Percentiles rank a stretch among this genome's conserved stretches.
phyloP scores from a whole-genome alignment of 2,888 invertebrate genomes.

The Tachystola acroxantha region DNA sequence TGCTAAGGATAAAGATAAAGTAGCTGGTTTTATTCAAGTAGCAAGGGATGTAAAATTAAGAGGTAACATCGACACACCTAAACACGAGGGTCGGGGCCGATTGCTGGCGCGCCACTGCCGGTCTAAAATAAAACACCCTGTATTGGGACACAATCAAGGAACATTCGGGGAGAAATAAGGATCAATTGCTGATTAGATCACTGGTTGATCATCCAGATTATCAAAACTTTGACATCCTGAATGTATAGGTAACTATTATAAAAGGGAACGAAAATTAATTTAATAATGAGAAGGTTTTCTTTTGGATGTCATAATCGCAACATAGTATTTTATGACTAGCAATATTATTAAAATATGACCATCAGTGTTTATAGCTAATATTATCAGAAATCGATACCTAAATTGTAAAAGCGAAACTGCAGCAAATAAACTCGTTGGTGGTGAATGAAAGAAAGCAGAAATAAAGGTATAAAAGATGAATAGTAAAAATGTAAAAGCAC shows the following conservation, averaged over 20 bases:
- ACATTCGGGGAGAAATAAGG: slow-evolving; percentile 24
- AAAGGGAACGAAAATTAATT: no score
- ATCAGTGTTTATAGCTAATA: no score
- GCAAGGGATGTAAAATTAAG: slow-evolving; percentile 48
- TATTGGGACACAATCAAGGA: slow-evolving; percentile 58
- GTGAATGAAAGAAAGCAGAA: slow-evolving; percentile 2
- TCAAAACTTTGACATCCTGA: no score
- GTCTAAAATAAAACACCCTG: slow-evolving; percentile 76
- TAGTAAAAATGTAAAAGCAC: slow-evolving; percentile 14
- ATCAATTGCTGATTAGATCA: slow-evolving; percentile 15
- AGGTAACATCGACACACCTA: slow-evolving; percentile 79
- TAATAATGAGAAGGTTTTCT: no score
- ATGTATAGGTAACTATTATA: no score
- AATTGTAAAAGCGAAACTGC: not conserved
- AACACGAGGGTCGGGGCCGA: slow-evolving; percentile 77
- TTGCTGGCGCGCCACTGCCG: slow-evolving; percentile 78
- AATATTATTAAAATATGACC: no score
- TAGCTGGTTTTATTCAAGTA: slow-evolving; percentile 54
- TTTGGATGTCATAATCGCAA: no score
- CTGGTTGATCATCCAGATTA: slow-evolving; percentile 20
- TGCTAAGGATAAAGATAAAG: no score
- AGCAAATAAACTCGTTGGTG: not conserved
- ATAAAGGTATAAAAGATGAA: slow-evolving; percentile 5
- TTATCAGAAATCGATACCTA: no score
- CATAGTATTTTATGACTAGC: no score